Evolutionary conservation across 2,113 vertebrate genomes (phyloP).

Genomic region (Motacilla tschutschensis): DNA sequence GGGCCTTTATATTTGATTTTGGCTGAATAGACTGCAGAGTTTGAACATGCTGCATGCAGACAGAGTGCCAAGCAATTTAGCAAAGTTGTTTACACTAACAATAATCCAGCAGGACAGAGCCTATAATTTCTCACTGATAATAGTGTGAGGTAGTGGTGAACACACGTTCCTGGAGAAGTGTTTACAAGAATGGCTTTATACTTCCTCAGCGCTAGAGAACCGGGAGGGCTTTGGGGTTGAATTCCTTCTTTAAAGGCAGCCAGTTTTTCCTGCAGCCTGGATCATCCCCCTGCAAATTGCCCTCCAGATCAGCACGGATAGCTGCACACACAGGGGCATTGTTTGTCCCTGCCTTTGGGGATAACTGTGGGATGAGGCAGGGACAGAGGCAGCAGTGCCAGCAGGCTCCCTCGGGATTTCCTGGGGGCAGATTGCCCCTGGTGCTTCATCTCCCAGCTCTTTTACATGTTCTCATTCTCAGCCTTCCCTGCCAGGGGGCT

Average conservation of each 20-base stretch:
- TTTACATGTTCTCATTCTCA: accelerated
- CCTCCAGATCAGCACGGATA: neutral
- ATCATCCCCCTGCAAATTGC: neutral
- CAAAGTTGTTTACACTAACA: slow-evolving; percentile 59
- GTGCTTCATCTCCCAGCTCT: neutral
- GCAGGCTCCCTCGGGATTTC: neutral
- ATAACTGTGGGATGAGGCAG: accelerated
- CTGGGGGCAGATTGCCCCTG: neutral
- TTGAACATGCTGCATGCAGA: slow-evolving; percentile 42
- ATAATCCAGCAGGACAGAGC: slow-evolving; percentile 47
- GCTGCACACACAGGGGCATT: slow-evolving; percentile 13
- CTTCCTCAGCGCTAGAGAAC: neutral
- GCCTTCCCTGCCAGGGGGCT: neutral
- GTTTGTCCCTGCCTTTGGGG: neutral
- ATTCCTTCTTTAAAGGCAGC: neutral
- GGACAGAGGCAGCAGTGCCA: accelerated
- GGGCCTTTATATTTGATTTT: slow-evolving; percentile 46
- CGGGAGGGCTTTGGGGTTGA: neutral
- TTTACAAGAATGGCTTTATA: slow-evolving; percentile 5
- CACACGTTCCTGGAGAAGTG: slow-evolving; percentile 37
- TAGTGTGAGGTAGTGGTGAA: slow-evolving; percentile 18
- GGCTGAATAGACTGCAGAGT: slow-evolving; percentile 32
- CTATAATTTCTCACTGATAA: slow-evolving; percentile 46
- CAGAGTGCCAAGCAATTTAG: slow-evolving; percentile 51
- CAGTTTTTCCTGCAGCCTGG: neutral